Evolutionary conservation across 1,140 invertebrate species (phyloP), one percentile per base, ranked within the genome.

Genomic region (Hylyphantes graminicola): DNA sequence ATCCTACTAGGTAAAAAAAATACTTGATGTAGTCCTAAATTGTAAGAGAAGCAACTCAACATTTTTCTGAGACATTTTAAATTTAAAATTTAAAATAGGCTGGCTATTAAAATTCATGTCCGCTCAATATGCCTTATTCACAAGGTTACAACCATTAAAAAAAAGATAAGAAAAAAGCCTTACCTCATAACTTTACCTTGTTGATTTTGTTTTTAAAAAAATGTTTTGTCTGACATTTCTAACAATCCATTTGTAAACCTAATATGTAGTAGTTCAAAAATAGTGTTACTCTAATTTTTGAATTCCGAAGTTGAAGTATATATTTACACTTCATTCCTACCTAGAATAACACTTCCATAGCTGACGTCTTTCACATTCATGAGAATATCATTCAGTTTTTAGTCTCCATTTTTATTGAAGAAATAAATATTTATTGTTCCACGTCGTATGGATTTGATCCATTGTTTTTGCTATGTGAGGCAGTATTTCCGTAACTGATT

Each of bases 341-440:
- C 19, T 35, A 35, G 72, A n/a, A 11, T 12, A 57, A n/a, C 53
- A 35, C 57, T n/a, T 50, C 17, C 57, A 50, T 15, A 74, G 51
- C 63, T 64, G 57, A 76, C 51, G 15, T 64, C 12, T 35, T 63
- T 21, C 74, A 64, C 57, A 76, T 76, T 76, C 59, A 76, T 76
- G 74, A 76, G 74, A 64, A 64, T 76, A 48, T 61, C 63, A 76
- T 76, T 76, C 74, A 63, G 63, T 76, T 76, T 61, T n/a, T 55
- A 57, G n/a, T 9, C 35, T 35, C 15, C 13, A 63, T 13, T 61
- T n/a, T 76, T 53, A 64, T 74, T 57, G 72, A 51, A 13, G 74
- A 76, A 76, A 76, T 76, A 76, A 76, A 76, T 76, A 76, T 76
- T 76, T 76, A 76, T 76, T 76, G 50, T 48, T 76, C 74, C 11